Percentiles rank a stretch among this genome's conserved stretches.
phyloP scores from a whole-genome alignment of 2,113 vertebrate genomes.

The Toxostoma redivivum region DNA sequence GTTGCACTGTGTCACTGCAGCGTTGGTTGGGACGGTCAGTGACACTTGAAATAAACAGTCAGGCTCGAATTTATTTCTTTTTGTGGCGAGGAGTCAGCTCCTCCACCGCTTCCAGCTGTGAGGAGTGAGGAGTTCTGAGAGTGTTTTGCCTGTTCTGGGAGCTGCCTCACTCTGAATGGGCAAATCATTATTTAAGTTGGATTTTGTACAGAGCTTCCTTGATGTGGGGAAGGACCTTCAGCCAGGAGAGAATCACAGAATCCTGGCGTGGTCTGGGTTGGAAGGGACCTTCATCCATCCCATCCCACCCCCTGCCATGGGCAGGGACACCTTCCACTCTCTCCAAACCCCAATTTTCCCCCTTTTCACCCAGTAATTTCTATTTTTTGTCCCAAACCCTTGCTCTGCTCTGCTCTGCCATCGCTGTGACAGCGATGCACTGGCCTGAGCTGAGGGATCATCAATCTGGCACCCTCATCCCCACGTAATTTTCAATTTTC shows the following conservation, averaged over 20 bases:
- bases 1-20: neutral
- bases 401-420: neutral
- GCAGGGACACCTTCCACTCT: neutral
- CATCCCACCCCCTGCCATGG: neutral
- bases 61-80: neutral
- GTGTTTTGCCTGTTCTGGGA: neutral
- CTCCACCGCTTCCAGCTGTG: accelerated
- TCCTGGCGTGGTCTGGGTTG: neutral
- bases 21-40: neutral
- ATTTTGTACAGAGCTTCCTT: neutral
- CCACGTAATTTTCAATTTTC: neutral
- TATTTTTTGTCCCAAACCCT: neutral
- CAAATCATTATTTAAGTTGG: accelerated
- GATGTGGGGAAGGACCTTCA: neutral
- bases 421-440: no score
- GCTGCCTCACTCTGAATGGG: accelerated
- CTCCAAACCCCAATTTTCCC: neutral
- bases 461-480: neutral
- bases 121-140: neutral
- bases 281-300: neutral
- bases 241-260: neutral
- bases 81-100: neutral
- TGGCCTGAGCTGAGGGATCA: neutral
- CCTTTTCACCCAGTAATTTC: neutral
- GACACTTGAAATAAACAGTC: neutral